Base-by-base conservation (phyloP, 2,113 vertebrate genomes). In the Patagioenas fasciata region DNA sequence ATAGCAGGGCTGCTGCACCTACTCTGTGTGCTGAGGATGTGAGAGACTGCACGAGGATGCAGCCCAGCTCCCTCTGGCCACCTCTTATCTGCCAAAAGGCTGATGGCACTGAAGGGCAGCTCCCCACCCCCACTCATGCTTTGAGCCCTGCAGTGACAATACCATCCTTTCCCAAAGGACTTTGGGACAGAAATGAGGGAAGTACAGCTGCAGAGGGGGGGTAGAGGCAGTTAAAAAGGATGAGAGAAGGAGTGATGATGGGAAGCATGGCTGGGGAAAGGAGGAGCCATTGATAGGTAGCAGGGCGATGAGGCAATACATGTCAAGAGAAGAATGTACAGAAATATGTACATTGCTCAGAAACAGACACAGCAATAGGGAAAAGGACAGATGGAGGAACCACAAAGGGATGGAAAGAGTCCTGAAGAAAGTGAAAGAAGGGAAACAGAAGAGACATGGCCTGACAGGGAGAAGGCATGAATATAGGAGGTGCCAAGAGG, bases 1-100 rank as follows among this genome's bases (percentile, higher is more conserved):
- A 8, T 11, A 58, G 79, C 58, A 10, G 42, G 42, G 48, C 42
- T 47, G 53, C 75, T 29, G 79, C 44, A 1, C 57, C 60, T 23
- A 28, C 23, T 15, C n/a, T 9, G 54, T 11, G 5, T 58, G 36
- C 80, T 10, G 85, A 64, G 94, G 94, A 97, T 87, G 88, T 97
- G 98, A 91, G 25, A 6, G 60, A 3, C 51, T 5, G 50, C 97
- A 92, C 34, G 85, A 80, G 51, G 88, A 90, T 78, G 47, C 61
- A 79, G 62, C 61, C 56, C 67, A 61, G 53, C 54, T 64, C 62
- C 85, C 85, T 77, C 44, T 8, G 24, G 79, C 65, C 62, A 84
- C 67, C 89, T 88, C 31, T 62, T 42, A 51, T n/a, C 75, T 89
- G 79, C 56, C 60, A 12, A 71, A 91, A 71, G 48, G 62, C 88